A percentile compares a stretch with the other conserved stretches of the same genome.
These are phyloP conservation scores for Tetranychus urticae DNA, from an alignment of 1,140 invertebrate species.

Conservation along the genomic window DNA sequence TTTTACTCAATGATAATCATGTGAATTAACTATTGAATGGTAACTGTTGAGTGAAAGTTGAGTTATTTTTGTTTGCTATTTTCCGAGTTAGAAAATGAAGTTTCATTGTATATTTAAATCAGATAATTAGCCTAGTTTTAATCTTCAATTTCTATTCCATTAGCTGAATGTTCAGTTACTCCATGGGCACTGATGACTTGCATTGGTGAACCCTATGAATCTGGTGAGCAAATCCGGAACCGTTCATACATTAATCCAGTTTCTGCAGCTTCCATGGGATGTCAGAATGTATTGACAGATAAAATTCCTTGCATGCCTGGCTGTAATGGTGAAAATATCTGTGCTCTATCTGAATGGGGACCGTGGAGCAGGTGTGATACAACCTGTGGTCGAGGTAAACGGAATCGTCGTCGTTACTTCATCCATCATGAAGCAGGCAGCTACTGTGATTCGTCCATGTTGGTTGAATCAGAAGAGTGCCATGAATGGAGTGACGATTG, in stretches of 20 bases:
- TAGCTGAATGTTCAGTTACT: not conserved
- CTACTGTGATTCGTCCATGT: constrained; percentile 4
- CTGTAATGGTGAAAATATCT: constrained; percentile 16
- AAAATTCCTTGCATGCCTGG: not conserved
- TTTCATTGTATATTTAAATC: not conserved
- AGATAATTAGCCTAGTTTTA: not conserved
- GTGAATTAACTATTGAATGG: too few species aligned
- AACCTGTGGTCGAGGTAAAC: constrained; percentile 26
- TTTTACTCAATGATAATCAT: too few species aligned
- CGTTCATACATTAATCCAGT: not conserved
- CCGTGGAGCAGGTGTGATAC: constrained; percentile 28
- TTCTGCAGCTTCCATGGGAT: not conserved
- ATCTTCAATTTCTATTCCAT: not conserved
- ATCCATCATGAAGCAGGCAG: constrained; percentile 10
- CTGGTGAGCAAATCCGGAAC: not conserved
- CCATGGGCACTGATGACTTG: not conserved
- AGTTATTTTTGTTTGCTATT: constrained; percentile 26
- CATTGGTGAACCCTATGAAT: not conserved
- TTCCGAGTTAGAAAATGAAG: not conserved
- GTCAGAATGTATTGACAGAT: not conserved
- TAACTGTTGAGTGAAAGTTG: too few species aligned
- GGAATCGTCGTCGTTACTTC: constrained; percentile 20
- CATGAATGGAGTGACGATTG: constrained; percentile 9
- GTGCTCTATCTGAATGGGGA: constrained; percentile 27
- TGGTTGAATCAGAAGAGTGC: constrained; percentile 10